A percentile compares a stretch with the other conserved stretches of the same genome.
These are phyloP conservation scores for Ochropleura plecta DNA, from an alignment of 2,888 invertebrate species.

Conservation along the genomic window DNA sequence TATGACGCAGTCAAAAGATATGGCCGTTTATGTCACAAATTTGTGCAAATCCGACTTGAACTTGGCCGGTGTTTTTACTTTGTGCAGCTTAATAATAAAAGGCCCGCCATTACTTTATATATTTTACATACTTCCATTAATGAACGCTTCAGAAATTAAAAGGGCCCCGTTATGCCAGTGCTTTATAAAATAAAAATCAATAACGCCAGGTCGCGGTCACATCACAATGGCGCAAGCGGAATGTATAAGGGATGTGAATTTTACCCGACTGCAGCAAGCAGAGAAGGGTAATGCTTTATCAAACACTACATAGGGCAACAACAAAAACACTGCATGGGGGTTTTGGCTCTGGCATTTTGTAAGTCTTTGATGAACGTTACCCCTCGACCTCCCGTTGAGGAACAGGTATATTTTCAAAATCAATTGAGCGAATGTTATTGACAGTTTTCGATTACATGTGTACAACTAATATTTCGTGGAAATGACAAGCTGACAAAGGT, in stretches of 20 bases:
- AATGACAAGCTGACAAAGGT: too few species aligned
- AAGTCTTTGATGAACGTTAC: neutral
- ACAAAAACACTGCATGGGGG: neutral
- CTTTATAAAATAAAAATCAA: neutral
- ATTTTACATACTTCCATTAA: neutral
- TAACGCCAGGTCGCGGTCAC: neutral
- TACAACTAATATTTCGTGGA: neutral
- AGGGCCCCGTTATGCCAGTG: too few species aligned
- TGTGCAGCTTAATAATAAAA: neutral
- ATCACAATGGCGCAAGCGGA: neutral
- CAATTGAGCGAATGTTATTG: slow-evolving; percentile 17
- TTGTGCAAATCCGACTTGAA: too few species aligned
- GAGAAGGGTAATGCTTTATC: neutral
- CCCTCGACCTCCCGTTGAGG: slow-evolving; percentile 24
- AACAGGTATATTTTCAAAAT: slow-evolving; percentile 24
- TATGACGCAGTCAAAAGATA: too few species aligned
- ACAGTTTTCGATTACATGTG: slow-evolving; percentile 20
- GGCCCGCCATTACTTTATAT: neutral
- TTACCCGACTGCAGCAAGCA: neutral
- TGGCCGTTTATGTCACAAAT: too few species aligned
- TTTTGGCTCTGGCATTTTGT: neutral
- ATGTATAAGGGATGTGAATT: neutral
- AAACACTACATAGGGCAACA: neutral
- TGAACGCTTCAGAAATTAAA: neutral
- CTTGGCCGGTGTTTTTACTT: neutral